Evolutionary conservation across 2,113 vertebrate genomes (phyloP), one percentile per base, ranked within the genome.

Genomic region (Ariopsis seemanni): DNA sequence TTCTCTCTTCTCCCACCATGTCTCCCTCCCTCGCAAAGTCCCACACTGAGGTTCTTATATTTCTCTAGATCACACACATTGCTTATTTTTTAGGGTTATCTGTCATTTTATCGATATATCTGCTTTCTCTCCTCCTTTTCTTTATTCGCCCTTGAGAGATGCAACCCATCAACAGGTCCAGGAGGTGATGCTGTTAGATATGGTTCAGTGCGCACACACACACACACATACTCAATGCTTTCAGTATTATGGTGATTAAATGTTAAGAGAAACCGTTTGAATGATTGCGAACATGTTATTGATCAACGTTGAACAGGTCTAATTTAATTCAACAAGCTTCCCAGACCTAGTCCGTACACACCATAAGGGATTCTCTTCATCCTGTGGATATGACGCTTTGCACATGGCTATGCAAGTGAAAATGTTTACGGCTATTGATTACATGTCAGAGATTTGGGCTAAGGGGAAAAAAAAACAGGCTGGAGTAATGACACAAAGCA

Each of bases 351-450:
- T 14, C 4, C 15, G 67, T 48, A 65, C 20, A 57, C 77, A 58
- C 42, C 58, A n/a, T 79, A 27, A 86, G 14, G 55, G 48, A 74
- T 87, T 86, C 34, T 8, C 67, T 74, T 82, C 30, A 71, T 71
- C 34, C 30, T 34, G 20, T 12, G 69, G 57, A 75, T 52, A 58
- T 57, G 79, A 63, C 18, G 4, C 86, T 86, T 48, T 63, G n/a
- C 52, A 72, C 65, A 42, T 55, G 34, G 55, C 57, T 83, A 62
- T 63, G 48, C 48, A 83, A 82, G 60, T 72, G 67, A 87, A 87
- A 87, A 82, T n/a, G 74, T 82, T 79, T 79, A 57, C 72, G 79
- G 74, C 74, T 84, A 88, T 88, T 88, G 82, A 88, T 88, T 84
- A 84, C 82, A 57, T 67, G 60, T 84, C 87, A 79, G 50, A 88